Evolutionary conservation across 2,888 invertebrate genomes (phyloP), one percentile per base, ranked within the genome.

Genomic region (Temnothorax ravouxi): DNA sequence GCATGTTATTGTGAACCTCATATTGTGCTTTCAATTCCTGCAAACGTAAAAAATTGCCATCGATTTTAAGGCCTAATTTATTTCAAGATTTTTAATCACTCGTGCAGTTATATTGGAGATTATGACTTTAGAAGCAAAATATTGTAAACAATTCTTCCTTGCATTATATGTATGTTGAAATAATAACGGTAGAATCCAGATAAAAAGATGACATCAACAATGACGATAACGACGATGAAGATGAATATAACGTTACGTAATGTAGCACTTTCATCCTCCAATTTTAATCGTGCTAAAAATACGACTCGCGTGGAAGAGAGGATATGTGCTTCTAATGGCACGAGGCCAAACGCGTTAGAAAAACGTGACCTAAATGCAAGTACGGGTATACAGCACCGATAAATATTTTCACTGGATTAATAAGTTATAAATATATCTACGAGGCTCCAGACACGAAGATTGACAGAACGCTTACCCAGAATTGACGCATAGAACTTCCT

Each of bases 21-120:
- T 97, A 97, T 91, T 98, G 98, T 0, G 98, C 98, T 94, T 98
- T 98, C 66, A 98, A 95, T 95, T 98, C 98, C 96, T 96, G 90
- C 0, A 2, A 25, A 41, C 18, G 13, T 52, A 56, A 72, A 21
- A 83, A 41, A 0, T 25, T 15, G 3, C 62, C 38, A 13, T 21
- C 38, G 11, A 18, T 25, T 54, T 34, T n/a, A 1, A 18, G 34
- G 4, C 6, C 3, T 21, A 71, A 71, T 54, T 41, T 59, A 44
- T 41, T 71, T 50, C 6, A 38, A 52, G 2, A 29, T 6, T 13
- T 50, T 50, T 66, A 66, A 44, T 66, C 0, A 25, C 8, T 66
- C 2, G 0, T 15, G 21, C 11, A 41, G 15, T 66, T n/a, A 21
- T 66, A n/a, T 62, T 34, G 18, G 9, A 1, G 18, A 62, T 62